Evolutionary conservation across 2,797 vertebrate species (phyloP), one percentile per base, ranked within the genome.

Genomic region (Babyrousa celebensis): DNA sequence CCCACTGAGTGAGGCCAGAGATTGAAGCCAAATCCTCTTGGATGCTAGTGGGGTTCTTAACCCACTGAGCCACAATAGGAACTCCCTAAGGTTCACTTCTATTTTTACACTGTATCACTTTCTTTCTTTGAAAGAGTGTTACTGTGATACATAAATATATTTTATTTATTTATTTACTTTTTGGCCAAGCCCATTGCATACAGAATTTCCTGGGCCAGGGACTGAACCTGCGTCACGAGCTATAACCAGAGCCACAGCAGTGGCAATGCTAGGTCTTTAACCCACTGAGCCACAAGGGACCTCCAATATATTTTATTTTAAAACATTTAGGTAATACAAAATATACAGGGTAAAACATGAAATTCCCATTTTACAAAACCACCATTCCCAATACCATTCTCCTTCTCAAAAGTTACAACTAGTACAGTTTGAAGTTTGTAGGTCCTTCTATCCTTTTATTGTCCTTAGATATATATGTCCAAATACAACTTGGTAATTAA

Each of bases 281-380:
- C 43, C 43, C 43, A 48, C 43, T 48, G 58, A 7, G 20, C 58
- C 58, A 21, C 58, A 18, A 60, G 58, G 8, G 20, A 60, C 18
- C 18, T 8, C 58, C 58, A 20, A 60, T 56, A 48, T 48, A 48
- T 65, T 91, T 75, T 77, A 25, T 36, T 83, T 82, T 27, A 89
- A 86, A 95, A 52, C 32, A 74, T 21, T 72, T 72, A 85, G 74
- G 43, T 54, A 43, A 78, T 60, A 32, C 15, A 93, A 56, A 91
- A 63, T 72, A 82, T 6, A 25, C 1, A 40, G 3, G 27, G 21
- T 36, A 60, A 93, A 80, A 71, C 3, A 62, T 1, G 20, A 87
- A 63, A 88, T 72, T 62, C 6, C 12, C 43, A n/a, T 52, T 65
- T 74, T 18, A 32, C 2, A 71, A 21, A 9, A 12, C 21, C 25